Conservation (phyloP, 2,888 invertebrate species). For the Epirrhoe tristata region DNA sequence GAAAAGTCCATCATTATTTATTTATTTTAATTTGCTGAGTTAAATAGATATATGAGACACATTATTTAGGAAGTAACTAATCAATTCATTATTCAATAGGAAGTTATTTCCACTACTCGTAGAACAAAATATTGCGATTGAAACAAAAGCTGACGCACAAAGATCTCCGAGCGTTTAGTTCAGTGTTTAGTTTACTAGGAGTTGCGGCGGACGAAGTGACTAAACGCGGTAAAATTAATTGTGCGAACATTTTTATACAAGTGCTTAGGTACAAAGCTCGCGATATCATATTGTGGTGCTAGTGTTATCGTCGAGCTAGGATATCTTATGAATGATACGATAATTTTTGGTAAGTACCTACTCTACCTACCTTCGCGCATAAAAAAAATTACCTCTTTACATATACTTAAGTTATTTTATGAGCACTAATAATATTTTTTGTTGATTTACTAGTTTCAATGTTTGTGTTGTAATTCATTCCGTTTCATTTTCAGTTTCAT, state of each 20-base stretch:
- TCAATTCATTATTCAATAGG: background rate
- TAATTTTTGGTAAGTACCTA: constrained; percentile 3
- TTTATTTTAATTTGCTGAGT: background rate
- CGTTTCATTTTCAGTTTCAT: too few relatives aligned
- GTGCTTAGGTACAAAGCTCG: background rate
- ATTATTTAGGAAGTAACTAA: background rate
- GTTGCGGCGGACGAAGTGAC: constrained; percentile 21
- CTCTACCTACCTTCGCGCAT: background rate
- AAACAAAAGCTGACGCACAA: constrained; percentile 1
- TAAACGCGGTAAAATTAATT: constrained; percentile 3
- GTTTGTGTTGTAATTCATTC: too few relatives aligned
- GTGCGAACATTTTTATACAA: background rate
- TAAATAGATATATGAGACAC: background rate
- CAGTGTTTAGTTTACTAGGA: constrained; percentile 25
- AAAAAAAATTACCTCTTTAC: too few relatives aligned
- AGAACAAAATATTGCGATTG: background rate
- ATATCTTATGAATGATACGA: background rate
- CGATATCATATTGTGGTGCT: background rate
- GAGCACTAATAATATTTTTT: too few relatives aligned
- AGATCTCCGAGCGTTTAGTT: constrained; percentile 23
- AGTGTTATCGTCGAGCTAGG: background rate
- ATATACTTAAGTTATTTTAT: too few relatives aligned
- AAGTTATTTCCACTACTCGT: background rate
- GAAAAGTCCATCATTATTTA: too few relatives aligned
- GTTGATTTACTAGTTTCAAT: too few relatives aligned